Conservation (phyloP, 37 sponge, comb jelly and placozoan species). For the Beroe forskalii region DNA sequence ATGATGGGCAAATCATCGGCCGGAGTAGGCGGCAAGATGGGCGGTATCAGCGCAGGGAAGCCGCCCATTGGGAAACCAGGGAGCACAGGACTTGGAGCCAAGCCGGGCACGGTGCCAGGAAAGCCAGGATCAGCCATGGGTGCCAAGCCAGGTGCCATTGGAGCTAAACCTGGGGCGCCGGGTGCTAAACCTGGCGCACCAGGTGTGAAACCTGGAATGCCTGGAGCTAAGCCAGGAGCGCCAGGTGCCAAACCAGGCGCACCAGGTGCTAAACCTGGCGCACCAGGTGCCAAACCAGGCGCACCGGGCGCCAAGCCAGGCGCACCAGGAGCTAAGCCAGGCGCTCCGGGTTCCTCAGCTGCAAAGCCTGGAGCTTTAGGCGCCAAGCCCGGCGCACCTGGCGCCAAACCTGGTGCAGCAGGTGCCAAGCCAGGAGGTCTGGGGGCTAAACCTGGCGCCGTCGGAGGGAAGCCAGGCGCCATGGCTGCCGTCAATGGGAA, state of each 20-base stretch:
- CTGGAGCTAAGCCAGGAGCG: conserved; percentile 20
- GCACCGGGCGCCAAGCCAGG: conserved; percentile 32
- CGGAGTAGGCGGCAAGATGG: conserved; percentile 13
- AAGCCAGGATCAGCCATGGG: background rate
- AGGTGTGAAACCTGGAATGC: conserved; percentile 2
- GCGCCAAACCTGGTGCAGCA: conserved; percentile 29
- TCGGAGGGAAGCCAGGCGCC: background rate
- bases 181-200: background rate
- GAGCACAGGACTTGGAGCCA: background rate
- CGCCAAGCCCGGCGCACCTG: conserved; percentile 26
- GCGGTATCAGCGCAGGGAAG: background rate
- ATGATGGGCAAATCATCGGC: background rate
- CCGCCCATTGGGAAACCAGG: background rate
- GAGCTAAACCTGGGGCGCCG: background rate
- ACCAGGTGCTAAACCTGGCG: conserved; percentile 30
- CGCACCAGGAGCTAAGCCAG: conserved; percentile 1
- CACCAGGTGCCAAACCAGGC: conserved; percentile 33
- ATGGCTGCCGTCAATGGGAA: background rate
- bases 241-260: background rate
- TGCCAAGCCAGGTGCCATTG: background rate
- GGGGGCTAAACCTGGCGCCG: conserved; percentile 5
- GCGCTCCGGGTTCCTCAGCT: background rate
- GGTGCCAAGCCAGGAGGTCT: background rate
- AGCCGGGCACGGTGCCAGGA: background rate
- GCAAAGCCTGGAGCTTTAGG: conserved; percentile 8